Evolutionary conservation across 2,797 vertebrate species (phyloP), one percentile per base, ranked within the genome.

Genomic region (Darevskia nairensis): DNA sequence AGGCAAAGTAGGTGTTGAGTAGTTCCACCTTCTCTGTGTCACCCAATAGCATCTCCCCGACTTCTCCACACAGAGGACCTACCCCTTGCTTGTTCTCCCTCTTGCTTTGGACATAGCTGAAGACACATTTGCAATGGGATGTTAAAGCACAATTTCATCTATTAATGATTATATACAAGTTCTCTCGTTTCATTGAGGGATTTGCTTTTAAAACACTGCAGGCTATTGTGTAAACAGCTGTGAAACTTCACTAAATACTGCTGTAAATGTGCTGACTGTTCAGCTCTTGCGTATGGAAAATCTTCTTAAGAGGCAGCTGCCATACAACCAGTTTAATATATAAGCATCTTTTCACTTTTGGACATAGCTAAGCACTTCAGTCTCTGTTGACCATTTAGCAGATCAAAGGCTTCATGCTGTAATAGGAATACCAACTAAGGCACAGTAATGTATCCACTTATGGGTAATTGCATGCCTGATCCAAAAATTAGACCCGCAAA

Each of bases 371-470:
- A 29, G 74, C 86, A 87, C 72, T 7, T 69, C 21, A 81, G 55
- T 23, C 39, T 80, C 55, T 91, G 68, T 74, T 91, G 50, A 69
- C 88, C 23, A 55, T 55, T 55, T 82, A 68, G 61, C 59, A 86
- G 68, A 86, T 80, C 66, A 75, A 83, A 91, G 76, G 69, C 88
- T 90, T 23, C 13, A 72, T 23, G 71, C 68, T 77, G 27, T 44
- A 83, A 72, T 89, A 89, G 75, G 89, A 93, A 87, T 74, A 90
- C 86, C 80, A 86, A 29, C 17, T 27, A 13, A 7, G 81, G 61
- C 55, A 85, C 39, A 86, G 50, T 74, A 1, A 2, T 83, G 17
- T 90, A 32, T 82, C 87, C 88, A 89, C 90, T 92, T 91, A 88
- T 35, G 68, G n/a, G 8, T 77, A 78, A 88, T 69, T 88, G 23